Conservation (phyloP, 2,888 invertebrate species). For the Eupithecia inturbata region DNA sequence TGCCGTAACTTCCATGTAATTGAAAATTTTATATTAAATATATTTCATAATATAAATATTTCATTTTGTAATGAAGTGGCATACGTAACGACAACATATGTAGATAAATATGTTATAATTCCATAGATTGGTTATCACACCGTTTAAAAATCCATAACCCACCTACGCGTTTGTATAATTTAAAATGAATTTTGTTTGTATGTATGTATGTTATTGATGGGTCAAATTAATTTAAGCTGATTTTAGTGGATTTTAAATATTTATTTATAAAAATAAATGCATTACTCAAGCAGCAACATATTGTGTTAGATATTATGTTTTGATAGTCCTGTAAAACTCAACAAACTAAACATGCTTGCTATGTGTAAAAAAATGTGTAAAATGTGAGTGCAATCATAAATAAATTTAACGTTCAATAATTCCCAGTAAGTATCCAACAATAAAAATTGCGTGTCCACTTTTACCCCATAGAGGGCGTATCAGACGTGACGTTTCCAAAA, state of each 20-base stretch:
- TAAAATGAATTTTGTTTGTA: slow-evolving; percentile 9
- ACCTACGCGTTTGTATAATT: slow-evolving; percentile 18
- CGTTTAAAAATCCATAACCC: slow-evolving; percentile 29
- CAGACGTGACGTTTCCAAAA: slow-evolving; percentile 59
- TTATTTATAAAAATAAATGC: not conserved
- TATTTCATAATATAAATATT: slow-evolving; percentile 21
- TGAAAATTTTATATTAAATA: slow-evolving; percentile 30
- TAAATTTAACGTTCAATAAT: slow-evolving; percentile 34
- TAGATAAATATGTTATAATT: not conserved
- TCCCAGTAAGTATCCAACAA: slow-evolving; percentile 23
- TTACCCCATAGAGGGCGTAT: slow-evolving; percentile 43
- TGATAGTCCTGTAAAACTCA: not conserved
- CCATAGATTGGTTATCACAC: slow-evolving; percentile 12
- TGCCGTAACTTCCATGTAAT: slow-evolving; percentile 37
- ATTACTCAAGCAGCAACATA: not conserved
- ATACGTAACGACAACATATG: slow-evolving; percentile 7
- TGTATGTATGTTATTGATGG: not conserved
- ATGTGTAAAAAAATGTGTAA: not conserved
- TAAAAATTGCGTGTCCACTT: slow-evolving; percentile 23
- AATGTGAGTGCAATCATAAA: not conserved
- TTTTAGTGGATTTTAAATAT: not conserved
- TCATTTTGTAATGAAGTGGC: slow-evolving; percentile 15
- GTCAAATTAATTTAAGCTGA: not conserved
- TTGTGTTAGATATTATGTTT: not conserved
- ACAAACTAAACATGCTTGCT: not conserved